Base-by-base conservation (phyloP, 2,797 vertebrate genomes). In the Smutsia gigantea region DNA sequence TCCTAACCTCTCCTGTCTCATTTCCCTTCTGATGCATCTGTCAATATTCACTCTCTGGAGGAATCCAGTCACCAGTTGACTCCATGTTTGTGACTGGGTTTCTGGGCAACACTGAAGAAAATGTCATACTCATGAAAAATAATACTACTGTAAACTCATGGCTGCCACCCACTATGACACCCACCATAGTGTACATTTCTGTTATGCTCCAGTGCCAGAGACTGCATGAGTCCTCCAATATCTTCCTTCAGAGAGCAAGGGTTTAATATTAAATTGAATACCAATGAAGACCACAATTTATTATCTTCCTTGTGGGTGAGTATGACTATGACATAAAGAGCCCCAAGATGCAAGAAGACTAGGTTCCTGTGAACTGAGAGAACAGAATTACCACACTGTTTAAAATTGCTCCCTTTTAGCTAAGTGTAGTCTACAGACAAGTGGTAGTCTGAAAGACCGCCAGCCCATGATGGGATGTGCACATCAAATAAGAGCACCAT, bases 371-470 rank as follows among this genome's bases (percentile, higher is more conserved):
- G 69, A 27, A 84, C n/a, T 42, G 42, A 5, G 11, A 7, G 29
- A 34, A 5, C 21, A 46, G 57, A 81, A 14, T 6, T 13, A 23
- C 11, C 42, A 7, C 9, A 2, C 2, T 0, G 10, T 71, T 13
- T n/a, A 15, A 55, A 34, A 72, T 10, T 1, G 9, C 19, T 21
- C 64, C 17, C 11, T 11, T 25, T 4, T 39, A 74, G 19, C 27
- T 25, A 19, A 13, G 3, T 29, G 11, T 21, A 27, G 25, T 14
- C 19, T 23, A 31, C 4, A 69, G 27, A 19, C 27, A 0, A 19
- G 15, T 27, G 34, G 15, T 2, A 17, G 8, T 34, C 11, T 29
- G 29, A 7, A 39, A 34, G n/a, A 74, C 27, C 53, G 21, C 18
- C 46, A 55, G 9, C n/a, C 19, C 11, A 8, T 37, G 15, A 57